A percentile compares a stretch with the other conserved stretches of the same genome.
Conservation (phyloP, 2,888 invertebrate species). For the Notodromas monacha region DNA sequence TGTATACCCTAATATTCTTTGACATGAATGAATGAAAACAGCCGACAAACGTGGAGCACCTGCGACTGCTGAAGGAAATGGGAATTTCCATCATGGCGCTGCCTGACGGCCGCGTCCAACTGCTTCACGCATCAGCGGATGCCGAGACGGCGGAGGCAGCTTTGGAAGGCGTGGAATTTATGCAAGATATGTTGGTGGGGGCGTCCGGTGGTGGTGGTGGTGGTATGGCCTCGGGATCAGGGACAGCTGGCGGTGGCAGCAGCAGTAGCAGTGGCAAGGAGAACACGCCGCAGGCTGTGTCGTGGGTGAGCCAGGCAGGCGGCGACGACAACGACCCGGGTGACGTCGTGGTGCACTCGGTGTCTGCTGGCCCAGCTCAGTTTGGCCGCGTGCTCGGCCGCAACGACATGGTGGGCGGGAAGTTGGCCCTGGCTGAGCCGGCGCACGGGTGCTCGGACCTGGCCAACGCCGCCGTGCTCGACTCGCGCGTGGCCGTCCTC, state of each 20-base stretch:
- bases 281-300: slow-evolving; percentile 22
- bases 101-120: slow-evolving; percentile 61
- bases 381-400: slow-evolving; percentile 44
- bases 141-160: slow-evolving; percentile 55
- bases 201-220: too few species aligned
- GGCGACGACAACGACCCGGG: too few species aligned
- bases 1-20: too few species aligned
- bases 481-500: slow-evolving; percentile 46
- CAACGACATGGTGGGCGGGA: slow-evolving; percentile 22
- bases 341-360: slow-evolving; percentile 7
- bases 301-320: slow-evolving; percentile 15
- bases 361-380: slow-evolving; percentile 58
- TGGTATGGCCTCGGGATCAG: too few species aligned
- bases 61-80: slow-evolving; percentile 59
- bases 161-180: slow-evolving; percentile 66
- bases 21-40: too few species aligned
- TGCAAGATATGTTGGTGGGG: slow-evolving; percentile 94
- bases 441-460: slow-evolving; percentile 26
- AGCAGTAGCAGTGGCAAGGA: slow-evolving; percentile 17
- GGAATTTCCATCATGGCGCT: slow-evolving; percentile 67
- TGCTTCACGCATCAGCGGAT: slow-evolving; percentile 41
- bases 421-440: slow-evolving; percentile 30
- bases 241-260: too few species aligned
- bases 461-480: slow-evolving; percentile 23
- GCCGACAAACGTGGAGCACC: slow-evolving; percentile 53